These are phyloP conservation scores for Taurulus bubalis DNA, from an alignment of 2,113 vertebrate species.

Conservation along the genomic window DNA sequence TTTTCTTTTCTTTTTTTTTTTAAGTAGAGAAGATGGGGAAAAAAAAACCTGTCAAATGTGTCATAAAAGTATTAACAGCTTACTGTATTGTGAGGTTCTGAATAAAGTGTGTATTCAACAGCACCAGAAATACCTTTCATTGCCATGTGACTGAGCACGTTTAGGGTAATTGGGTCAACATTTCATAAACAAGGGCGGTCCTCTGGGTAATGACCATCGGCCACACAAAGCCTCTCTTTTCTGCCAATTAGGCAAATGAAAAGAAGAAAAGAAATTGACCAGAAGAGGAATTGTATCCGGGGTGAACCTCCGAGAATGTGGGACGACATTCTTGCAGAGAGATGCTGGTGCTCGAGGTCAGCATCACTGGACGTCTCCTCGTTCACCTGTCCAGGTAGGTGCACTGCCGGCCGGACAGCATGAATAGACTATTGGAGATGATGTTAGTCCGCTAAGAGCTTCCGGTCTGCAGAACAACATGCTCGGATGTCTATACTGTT, in stretches of 20 bases:
- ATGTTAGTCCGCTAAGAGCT: conserved; percentile 31
- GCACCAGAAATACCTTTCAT: neutral
- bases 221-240: conserved; percentile 63
- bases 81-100: neutral
- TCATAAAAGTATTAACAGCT: neutral
- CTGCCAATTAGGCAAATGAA: conserved; percentile 55
- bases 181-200: conserved; percentile 55
- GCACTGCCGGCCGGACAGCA: neutral
- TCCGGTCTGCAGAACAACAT: conserved; percentile 38
- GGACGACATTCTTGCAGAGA: neutral
- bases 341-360: conserved; percentile 40
- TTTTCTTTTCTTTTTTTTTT: neutral
- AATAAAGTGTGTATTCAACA: neutral
- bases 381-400: conserved; percentile 56
- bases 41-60: neutral
- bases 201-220: conserved; percentile 52
- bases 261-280: neutral
- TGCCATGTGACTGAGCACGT: conserved; percentile 60
- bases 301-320: neutral
- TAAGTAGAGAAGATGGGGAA: neutral
- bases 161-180: conserved; percentile 66
- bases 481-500: conserved; percentile 73
- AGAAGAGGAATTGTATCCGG: conserved; percentile 9
- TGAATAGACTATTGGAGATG: conserved; percentile 10
- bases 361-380: conserved; percentile 24